Evolutionary conservation across 2,113 vertebrate genomes (phyloP).

Genomic region (Dinomys branickii): DNA sequence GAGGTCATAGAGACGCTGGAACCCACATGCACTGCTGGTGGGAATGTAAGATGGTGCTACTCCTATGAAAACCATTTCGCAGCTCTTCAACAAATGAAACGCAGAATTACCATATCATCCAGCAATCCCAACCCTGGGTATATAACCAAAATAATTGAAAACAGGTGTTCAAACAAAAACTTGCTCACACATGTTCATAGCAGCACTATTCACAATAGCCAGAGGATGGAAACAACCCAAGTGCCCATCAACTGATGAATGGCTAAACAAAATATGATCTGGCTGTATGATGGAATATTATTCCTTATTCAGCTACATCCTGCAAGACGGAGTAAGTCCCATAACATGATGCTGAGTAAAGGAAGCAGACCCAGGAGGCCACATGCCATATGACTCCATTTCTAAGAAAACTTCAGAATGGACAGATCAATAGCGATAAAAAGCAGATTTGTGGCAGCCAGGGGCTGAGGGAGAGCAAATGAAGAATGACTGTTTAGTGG

Average conservation of each 20-base stretch:
- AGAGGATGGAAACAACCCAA: background rate
- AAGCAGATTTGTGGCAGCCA: slow-evolving; percentile 35
- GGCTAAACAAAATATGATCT: background rate
- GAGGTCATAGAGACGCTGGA: background rate
- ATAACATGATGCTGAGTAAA: background rate
- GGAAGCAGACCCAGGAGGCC: background rate
- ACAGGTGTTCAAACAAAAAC: slow-evolving; percentile 66
- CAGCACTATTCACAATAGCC: background rate
- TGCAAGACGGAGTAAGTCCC: slow-evolving; percentile 32
- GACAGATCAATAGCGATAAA: slow-evolving; percentile 39
- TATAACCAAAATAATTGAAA: slow-evolving; percentile 53
- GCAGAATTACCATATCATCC: slow-evolving; percentile 41
- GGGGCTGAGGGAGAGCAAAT: background rate
- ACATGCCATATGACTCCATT: background rate
- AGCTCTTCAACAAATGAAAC: background rate
- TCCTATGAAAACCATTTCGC: background rate
- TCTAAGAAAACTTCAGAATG: background rate
- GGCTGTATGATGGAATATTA: slow-evolving; percentile 8
- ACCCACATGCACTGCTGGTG: background rate
- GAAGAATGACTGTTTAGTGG: background rate
- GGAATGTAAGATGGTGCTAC: background rate
- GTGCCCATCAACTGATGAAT: background rate
- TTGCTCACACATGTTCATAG: slow-evolving; percentile 5
- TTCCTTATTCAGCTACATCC: slow-evolving; percentile 39
- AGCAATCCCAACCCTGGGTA: slow-evolving; percentile 45